Evolutionary conservation across 92 coral and sea anemone genomes (phyloP).

Genomic region (Parazoanthus darwini): DNA sequence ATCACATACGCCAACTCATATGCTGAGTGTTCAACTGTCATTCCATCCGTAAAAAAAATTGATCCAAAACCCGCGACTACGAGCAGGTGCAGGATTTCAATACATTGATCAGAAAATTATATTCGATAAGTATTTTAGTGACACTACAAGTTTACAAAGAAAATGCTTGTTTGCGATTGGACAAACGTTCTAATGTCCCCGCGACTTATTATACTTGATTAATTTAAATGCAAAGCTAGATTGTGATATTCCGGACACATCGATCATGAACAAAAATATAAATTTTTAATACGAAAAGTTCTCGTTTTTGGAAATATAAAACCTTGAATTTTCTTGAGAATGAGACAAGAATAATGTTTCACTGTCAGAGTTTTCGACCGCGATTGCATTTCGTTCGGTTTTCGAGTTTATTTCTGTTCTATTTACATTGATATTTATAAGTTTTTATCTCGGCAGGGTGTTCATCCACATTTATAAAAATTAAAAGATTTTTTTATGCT

Average conservation of each 20-base stretch:
- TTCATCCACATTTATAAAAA: neutral
- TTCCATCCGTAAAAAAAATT: neutral
- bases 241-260: neutral
- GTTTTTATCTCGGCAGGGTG: constrained; percentile 11
- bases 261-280: constrained; percentile 2
- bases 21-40: neutral
- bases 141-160: neutral
- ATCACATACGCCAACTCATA: neutral
- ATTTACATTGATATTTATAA: neutral
- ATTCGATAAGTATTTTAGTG: constrained; percentile 26
- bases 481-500: neutral
- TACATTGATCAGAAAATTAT: constrained; percentile 31
- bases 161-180: constrained; percentile 37
- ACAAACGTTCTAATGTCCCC: neutral
- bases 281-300: neutral
- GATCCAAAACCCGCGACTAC: constrained; percentile 4
- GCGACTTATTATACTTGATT: neutral
- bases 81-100: constrained; percentile 40
- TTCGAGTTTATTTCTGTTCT: too few species aligned
- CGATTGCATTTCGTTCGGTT: too few species aligned
- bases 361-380: too few species aligned
- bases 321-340: too few species aligned
- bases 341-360: too few species aligned
- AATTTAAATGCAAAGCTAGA: neutral
- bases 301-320: too few species aligned